These are phyloP conservation scores for Halcyon senegalensis DNA, from an alignment of 2,113 vertebrate species.

Conservation along the genomic window DNA sequence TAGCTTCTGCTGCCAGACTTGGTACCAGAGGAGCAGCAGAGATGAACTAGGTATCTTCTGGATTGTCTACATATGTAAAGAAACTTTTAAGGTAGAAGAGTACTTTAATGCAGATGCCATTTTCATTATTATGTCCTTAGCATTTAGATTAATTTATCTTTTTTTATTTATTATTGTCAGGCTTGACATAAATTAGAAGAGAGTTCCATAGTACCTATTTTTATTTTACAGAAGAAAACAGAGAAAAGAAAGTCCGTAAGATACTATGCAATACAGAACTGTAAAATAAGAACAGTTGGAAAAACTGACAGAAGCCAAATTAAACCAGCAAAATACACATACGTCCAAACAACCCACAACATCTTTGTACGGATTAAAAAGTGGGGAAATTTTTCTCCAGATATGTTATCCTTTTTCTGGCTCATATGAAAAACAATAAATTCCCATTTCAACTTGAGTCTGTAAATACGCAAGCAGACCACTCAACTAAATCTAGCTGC, in stretches of 20 bases:
- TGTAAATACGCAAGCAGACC: background rate
- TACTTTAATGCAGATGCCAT: background rate
- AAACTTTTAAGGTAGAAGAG: background rate
- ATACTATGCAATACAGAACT: background rate
- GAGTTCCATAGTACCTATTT: background rate
- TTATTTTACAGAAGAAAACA: background rate
- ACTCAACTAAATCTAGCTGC: slow-evolving; percentile 11
- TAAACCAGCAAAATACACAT: background rate
- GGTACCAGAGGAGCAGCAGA: background rate
- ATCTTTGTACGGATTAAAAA: background rate
- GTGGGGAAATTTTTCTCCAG: background rate
- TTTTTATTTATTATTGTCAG: background rate
- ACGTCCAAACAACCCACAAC: background rate
- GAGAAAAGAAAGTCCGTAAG: background rate
- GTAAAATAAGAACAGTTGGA: background rate
- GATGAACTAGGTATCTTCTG: background rate
- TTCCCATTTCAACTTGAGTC: background rate
- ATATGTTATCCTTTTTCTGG: slow-evolving; percentile 1
- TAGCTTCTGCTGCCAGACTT: background rate
- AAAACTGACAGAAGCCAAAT: slow-evolving; percentile 21
- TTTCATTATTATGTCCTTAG: background rate
- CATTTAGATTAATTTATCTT: background rate
- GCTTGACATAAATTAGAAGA: background rate
- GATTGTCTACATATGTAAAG: background rate
- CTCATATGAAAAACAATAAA: background rate